Conservation (phyloP, 2,113 vertebrate species). For the Hippolais icterina region DNA sequence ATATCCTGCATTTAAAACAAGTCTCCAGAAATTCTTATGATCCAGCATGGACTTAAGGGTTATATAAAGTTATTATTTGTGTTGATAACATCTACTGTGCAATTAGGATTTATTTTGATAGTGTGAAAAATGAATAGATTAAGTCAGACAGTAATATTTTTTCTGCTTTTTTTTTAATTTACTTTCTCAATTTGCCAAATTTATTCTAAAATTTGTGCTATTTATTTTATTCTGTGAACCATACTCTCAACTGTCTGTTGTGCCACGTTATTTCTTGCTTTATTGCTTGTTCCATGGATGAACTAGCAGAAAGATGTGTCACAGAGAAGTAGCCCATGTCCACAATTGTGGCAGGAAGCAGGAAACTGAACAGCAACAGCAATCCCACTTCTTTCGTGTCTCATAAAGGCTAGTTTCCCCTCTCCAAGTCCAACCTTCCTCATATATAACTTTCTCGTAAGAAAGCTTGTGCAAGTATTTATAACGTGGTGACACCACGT, state of each 20-base stretch:
- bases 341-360: not conserved
- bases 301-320: not conserved
- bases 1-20: not conserved
- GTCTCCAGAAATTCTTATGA: not conserved
- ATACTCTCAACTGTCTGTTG: not conserved
- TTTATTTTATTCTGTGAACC: not conserved
- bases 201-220: not conserved
- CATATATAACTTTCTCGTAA: not conserved
- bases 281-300: not conserved
- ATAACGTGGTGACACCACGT: not conserved
- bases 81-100: not conserved
- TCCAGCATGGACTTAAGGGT: not conserved
- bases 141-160: not conserved
- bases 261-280: not conserved
- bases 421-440: not conserved
- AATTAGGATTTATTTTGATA: not conserved
- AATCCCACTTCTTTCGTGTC: not conserved
- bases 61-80: not conserved
- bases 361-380: not conserved
- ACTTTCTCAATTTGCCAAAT: not conserved
- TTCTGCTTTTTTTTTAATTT: not conserved
- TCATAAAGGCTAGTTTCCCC: not conserved
- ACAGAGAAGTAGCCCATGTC: not conserved
- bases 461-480: not conserved
- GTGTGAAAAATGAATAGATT: not conserved